Evolutionary conservation across 2,797 vertebrate species (phyloP).

Genomic region (Trachops cirrhosus): DNA sequence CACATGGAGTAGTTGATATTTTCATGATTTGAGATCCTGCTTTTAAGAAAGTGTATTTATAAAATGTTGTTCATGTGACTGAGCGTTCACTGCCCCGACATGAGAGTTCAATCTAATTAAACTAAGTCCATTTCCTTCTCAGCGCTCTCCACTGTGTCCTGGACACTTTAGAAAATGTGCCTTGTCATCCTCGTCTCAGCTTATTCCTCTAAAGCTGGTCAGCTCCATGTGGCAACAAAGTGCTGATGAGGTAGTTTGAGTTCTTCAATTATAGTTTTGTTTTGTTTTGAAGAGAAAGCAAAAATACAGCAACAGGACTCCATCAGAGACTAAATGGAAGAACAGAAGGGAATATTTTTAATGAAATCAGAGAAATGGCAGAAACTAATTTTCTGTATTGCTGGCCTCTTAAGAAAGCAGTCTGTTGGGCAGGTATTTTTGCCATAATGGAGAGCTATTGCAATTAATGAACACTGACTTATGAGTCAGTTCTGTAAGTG

Average conservation of each 20-base stretch:
- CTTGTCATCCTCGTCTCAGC: not conserved
- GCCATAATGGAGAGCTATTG: not conserved
- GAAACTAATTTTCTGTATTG: not conserved
- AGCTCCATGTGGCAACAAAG: slow-evolving; percentile 12
- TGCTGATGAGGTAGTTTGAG: not conserved
- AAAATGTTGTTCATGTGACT: slow-evolving; percentile 35
- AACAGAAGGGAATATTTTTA: slow-evolving; percentile 39
- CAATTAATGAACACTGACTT: not conserved
- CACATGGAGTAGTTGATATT: slow-evolving; percentile 31
- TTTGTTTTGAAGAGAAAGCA: not conserved
- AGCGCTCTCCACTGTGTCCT: not conserved
- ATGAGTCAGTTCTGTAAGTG: not conserved
- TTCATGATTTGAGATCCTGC: slow-evolving; percentile 48
- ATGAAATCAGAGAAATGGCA: slow-evolving; percentile 8
- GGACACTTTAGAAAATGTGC: not conserved
- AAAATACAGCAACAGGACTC: not conserved
- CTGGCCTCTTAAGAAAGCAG: not conserved
- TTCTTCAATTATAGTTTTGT: not conserved
- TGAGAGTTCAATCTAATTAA: slow-evolving; percentile 21
- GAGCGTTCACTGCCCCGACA: not conserved
- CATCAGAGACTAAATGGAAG: slow-evolving; percentile 14
- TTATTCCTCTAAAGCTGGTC: not conserved
- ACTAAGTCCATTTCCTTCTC: not conserved
- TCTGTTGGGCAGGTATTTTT: not conserved
- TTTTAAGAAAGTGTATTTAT: slow-evolving; percentile 48